Conservation (phyloP, 1,140 invertebrate genomes). For the Carposina sasakii region DNA sequence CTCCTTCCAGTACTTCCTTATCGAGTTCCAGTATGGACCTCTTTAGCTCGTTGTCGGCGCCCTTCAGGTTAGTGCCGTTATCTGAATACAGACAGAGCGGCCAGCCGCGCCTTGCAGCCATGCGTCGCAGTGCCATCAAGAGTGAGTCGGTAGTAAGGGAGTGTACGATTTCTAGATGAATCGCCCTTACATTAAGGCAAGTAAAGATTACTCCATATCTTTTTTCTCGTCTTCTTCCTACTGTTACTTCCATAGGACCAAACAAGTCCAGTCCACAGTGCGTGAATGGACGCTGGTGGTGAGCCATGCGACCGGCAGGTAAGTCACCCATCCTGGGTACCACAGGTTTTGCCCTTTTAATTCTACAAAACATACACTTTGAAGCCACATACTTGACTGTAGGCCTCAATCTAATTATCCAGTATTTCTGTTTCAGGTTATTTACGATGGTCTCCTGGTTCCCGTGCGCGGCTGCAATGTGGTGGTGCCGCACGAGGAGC, state of each 20-base stretch:
- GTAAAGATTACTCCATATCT: conserved; percentile 18
- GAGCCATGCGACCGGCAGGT: background rate
- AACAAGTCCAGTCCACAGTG: conserved; percentile 15
- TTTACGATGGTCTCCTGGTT: conserved; percentile 5
- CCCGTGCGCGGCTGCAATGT: background rate
- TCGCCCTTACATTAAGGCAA: conserved; percentile 22
- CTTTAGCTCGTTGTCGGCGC: background rate
- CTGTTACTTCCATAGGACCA: conserved; percentile 13
- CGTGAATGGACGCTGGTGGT: conserved; percentile 9
- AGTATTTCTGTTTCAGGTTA: background rate
- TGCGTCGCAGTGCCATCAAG: conserved; percentile 42
- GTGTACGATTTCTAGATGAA: conserved; percentile 24
- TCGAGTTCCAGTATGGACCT: background rate
- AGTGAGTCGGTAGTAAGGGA: conserved; percentile 27
- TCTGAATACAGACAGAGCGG: conserved; percentile 5
- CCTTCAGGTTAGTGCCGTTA: conserved; percentile 1
- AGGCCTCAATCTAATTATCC: background rate
- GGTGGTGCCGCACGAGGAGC: conserved; percentile 4
- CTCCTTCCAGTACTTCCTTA: background rate
- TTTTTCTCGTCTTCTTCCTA: conserved; percentile 15
- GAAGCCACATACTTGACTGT: conserved; percentile 1
- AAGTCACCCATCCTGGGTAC: conserved; percentile 7
- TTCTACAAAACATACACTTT: background rate
- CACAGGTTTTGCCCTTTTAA: background rate
- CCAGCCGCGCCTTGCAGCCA: conserved; percentile 45